A percentile compares a stretch with the other conserved stretches of the same genome.
Conservation (phyloP, 1,140 invertebrate species). For the Chelonus insularis region DNA sequence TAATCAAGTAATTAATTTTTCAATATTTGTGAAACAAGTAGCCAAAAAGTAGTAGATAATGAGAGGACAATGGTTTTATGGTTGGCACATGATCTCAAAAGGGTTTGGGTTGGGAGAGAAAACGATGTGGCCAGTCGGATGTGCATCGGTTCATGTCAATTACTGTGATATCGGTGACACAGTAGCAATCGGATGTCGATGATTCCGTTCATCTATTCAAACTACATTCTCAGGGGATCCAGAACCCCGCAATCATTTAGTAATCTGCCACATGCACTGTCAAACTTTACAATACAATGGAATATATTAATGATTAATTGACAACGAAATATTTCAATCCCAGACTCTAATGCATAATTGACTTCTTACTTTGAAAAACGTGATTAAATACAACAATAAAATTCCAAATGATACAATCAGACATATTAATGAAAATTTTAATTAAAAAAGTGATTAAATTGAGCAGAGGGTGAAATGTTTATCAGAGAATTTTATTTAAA, state of each 20-base stretch:
- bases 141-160: not conserved
- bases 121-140: not conserved
- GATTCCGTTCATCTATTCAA: not conserved
- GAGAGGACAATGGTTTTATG: not conserved
- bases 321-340: no score
- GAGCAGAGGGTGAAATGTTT: no score
- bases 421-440: no score
- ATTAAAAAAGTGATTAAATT: no score
- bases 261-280: slow-evolving; percentile 3
- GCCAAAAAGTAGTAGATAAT: not conserved
- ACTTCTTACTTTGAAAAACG: no score
- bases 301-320: not conserved
- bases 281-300: slow-evolving; percentile 8
- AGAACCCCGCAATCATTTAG: not conserved
- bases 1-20: no score
- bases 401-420: no score
- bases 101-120: not conserved
- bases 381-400: no score
- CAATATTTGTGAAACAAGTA: no score
- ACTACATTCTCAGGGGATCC: not conserved
- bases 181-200: slow-evolving; percentile 4
- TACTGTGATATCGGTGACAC: slow-evolving; percentile 14
- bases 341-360: no score
- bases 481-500: no score
- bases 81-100: not conserved